Percentiles rank a stretch among this genome's conserved stretches.
phyloP scores from a whole-genome alignment of 2,797 vertebrate genomes.

The Myiotriccus ornatus region DNA sequence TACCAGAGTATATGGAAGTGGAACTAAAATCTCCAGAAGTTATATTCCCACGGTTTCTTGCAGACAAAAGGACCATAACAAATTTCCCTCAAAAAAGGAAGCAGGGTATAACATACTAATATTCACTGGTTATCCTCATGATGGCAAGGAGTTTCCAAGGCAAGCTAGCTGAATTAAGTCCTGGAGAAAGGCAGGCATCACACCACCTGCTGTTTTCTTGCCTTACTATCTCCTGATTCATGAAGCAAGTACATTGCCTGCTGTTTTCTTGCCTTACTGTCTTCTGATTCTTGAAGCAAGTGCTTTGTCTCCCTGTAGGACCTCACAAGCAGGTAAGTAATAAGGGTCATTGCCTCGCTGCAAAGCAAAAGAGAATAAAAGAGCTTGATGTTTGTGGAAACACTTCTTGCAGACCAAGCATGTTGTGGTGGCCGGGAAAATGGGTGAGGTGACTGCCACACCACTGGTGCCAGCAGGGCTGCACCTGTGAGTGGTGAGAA shows the following conservation, averaged over 20 bases:
- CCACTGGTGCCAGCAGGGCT: neutral
- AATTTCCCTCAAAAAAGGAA: neutral
- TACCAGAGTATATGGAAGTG: neutral
- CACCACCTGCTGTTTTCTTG: neutral
- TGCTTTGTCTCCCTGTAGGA: neutral
- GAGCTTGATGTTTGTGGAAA: fast-evolving
- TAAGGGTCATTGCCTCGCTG: neutral
- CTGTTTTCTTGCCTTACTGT: neutral
- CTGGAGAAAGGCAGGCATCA: neutral
- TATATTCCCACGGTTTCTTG: neutral
- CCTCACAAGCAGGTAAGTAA: neutral
- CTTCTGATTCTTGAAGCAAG: neutral
- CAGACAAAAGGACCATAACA: neutral
- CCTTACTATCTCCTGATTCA: neutral
- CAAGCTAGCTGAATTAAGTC: neutral
- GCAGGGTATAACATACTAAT: neutral
- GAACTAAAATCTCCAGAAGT: neutral
- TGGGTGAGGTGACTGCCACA: neutral
- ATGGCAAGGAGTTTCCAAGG: neutral
- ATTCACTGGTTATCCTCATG: neutral
- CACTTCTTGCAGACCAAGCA: fast-evolving
- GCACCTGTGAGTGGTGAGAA: neutral
- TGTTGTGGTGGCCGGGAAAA: fast-evolving
- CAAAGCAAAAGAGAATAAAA: neutral
- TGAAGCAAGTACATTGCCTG: neutral